These are phyloP conservation scores for Heliornis fulica DNA, from an alignment of 2,113 vertebrate species.

Conservation along the genomic window DNA sequence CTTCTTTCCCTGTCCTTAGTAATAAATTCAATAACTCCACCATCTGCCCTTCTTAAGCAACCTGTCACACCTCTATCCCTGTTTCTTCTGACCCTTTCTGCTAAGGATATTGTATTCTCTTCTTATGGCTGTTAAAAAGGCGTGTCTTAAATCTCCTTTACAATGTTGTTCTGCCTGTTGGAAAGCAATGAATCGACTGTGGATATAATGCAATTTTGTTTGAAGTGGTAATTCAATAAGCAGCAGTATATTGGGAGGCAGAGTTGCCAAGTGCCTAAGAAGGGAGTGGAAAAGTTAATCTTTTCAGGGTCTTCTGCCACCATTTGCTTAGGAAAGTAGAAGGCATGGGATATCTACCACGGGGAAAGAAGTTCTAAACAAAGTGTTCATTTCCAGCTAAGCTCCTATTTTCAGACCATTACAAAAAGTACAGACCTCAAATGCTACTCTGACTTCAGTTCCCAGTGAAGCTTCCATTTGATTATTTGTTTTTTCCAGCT, in stretches of 20 bases:
- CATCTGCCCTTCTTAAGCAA: neutral
- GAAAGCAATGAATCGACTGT: neutral
- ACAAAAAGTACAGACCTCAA: neutral
- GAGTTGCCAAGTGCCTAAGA: neutral
- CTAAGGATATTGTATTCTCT: neutral
- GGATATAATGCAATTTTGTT: neutral
- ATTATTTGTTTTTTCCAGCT: conserved; percentile 5
- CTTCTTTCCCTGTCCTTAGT: neutral
- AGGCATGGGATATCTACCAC: neutral
- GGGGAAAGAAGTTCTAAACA: neutral
- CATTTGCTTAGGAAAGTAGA: neutral
- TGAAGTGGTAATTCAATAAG: conserved; percentile 34
- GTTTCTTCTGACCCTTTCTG: neutral
- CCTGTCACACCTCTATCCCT: neutral
- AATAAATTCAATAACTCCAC: neutral
- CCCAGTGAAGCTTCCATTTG: neutral
- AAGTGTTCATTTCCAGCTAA: neutral
- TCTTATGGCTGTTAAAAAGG: neutral
- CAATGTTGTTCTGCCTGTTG: neutral
- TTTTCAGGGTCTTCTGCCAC: neutral
- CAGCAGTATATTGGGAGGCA: neutral
- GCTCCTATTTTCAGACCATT: neutral
- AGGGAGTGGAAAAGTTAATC: neutral
- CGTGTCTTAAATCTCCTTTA: neutral
- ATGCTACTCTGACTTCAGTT: neutral